Evolutionary conservation across 2,797 vertebrate genomes (phyloP), one percentile per base, ranked within the genome.

Genomic region (Acanthornis magna): DNA sequence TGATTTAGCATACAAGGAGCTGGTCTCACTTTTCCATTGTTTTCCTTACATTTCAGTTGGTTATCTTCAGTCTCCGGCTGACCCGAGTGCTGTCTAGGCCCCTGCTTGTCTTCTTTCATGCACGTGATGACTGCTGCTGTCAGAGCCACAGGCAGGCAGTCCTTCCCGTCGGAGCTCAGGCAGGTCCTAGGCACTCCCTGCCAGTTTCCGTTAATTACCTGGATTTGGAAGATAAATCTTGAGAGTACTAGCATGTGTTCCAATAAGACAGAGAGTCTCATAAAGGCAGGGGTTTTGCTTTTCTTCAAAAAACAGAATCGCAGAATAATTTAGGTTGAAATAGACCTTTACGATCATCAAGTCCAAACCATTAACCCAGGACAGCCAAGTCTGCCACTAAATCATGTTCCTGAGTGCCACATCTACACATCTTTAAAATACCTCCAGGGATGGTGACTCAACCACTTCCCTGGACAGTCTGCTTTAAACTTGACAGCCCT

Each of bases 221-320:
- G 47, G n/a, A 22, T 75, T 40, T 78, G 29, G 16, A 77, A 55
- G 48, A 40, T 29, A 19, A 42, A 32, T 62, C 19, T 23, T 23
- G 25, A 70, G 43, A 57, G 22, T 0, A 0, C 26, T 57, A 15
- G 36, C 27, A 38, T 32, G 34, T 1, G 0, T 34, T n/a, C 36
- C 6, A 36, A 1, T 30, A 30, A 18, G 32, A 45, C 22, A 67
- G 15, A 34, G 18, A 17, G 4, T 50, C 16, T 42, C 42, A 12
- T 20, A 55, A 54, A 63, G 32, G 29, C 27, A 48, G 25, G 36
- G 29, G 20, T 66, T 74, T 84, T 67, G 26, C 22, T 84, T 88
- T 2, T 61, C 57, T 66, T 85, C 8, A 42, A 76, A 43, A 63
- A 62, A 50, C 4, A 26, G 38, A 63, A 65, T 58, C 21, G 32